Evolutionary conservation across 2,113 vertebrate species (phyloP).

Genomic region (Scomber colias): DNA sequence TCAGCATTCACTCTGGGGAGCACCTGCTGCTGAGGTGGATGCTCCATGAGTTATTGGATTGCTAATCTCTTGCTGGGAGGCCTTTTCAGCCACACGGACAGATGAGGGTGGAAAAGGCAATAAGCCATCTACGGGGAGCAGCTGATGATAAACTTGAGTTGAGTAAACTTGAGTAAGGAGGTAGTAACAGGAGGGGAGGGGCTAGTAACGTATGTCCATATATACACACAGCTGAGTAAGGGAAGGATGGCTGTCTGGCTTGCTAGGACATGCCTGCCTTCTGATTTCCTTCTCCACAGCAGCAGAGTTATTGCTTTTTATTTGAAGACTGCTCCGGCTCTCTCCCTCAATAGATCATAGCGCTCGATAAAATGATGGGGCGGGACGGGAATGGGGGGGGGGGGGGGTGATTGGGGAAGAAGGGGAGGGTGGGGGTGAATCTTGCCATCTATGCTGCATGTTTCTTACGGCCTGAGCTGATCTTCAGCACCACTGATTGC

Average conservation of each 20-base stretch:
- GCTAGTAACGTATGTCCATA: constrained; percentile 36
- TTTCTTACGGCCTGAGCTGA: constrained; percentile 70
- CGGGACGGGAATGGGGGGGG: constrained; percentile 34
- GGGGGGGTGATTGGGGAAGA: constrained; percentile 40
- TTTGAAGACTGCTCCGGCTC: constrained; percentile 72
- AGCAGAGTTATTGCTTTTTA: constrained; percentile 82
- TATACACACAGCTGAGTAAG: background rate
- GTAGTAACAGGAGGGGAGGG: constrained; percentile 11
- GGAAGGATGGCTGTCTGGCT: constrained; percentile 35
- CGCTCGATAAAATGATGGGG: constrained; percentile 75
- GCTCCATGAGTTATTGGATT: constrained; percentile 78
- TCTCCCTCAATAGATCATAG: constrained; percentile 82
- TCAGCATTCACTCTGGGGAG: constrained; percentile 76
- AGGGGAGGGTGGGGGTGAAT: constrained; percentile 69
- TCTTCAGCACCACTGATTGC: constrained; percentile 75
- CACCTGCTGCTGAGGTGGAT: constrained; percentile 73
- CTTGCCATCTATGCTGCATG: constrained; percentile 30
- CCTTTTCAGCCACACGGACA: constrained; percentile 72
- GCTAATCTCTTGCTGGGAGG: constrained; percentile 83
- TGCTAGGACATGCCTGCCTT: constrained; percentile 38
- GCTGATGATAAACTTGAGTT: constrained; percentile 72
- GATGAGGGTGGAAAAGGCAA: constrained; percentile 76
- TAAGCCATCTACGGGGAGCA: constrained; percentile 71
- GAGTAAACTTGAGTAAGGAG: constrained; percentile 60
- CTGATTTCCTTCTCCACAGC: constrained; percentile 64